Evolutionary conservation across 1,140 invertebrate genomes (phyloP).

Genomic region (Andrena cerasifolii): DNA sequence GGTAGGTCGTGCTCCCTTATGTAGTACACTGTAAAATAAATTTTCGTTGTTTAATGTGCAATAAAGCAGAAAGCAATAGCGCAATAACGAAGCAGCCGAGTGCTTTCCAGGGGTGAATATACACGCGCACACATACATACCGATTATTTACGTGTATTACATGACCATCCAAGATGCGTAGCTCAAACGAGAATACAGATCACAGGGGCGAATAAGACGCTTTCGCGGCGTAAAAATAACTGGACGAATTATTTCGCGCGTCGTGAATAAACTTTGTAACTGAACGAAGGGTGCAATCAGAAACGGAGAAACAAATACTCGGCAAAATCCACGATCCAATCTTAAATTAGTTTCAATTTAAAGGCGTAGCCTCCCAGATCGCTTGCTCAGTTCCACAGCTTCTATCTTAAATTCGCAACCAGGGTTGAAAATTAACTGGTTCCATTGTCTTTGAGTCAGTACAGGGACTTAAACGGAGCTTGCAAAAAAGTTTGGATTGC

Average conservation of each 20-base stretch:
- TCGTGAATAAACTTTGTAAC: slow-evolving; percentile 35
- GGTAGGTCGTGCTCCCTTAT: too few species aligned
- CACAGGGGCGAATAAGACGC: slow-evolving; percentile 13
- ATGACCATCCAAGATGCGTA: background rate
- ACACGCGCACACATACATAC: background rate
- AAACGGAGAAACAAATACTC: slow-evolving; percentile 41
- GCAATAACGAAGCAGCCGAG: background rate
- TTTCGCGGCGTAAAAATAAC: slow-evolving; percentile 35
- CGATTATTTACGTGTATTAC: background rate
- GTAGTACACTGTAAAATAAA: too few species aligned
- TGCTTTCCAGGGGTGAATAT: background rate
- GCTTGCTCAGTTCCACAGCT: too few species aligned
- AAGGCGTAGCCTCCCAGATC: background rate
- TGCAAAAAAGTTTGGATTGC: too few species aligned
- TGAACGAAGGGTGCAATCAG: slow-evolving; percentile 18
- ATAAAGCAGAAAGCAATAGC: background rate
- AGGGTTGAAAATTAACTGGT: too few species aligned
- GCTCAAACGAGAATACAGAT: background rate
- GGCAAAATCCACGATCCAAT: too few species aligned
- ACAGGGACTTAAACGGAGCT: too few species aligned
- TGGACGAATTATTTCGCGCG: background rate
- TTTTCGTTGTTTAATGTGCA: too few species aligned
- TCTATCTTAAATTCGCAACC: background rate
- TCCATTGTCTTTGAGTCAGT: too few species aligned
- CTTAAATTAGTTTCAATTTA: slow-evolving; percentile 28